Evolutionary conservation across 2,797 vertebrate species (phyloP), one percentile per base, ranked within the genome.

Genomic region (Thamnophis elegans): DNA sequence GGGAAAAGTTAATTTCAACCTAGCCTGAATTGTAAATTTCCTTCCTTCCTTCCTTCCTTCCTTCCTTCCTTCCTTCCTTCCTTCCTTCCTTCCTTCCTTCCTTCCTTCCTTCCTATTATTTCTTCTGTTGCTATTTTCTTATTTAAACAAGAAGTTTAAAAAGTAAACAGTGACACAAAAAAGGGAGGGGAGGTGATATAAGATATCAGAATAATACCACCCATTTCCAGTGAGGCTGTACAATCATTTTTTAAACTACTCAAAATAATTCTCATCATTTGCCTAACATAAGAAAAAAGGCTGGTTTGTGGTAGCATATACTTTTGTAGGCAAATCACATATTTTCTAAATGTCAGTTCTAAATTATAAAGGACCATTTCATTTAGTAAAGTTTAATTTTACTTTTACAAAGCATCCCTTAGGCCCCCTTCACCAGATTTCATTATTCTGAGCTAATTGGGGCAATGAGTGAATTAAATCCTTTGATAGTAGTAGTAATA

Each of bases 101-200:
- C 60, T 62, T n/a, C 1, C 60, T 62, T 62, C 1, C 60, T 62
- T 28, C 4, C 60, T 28, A 93, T 95, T 88, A 94, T 89, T 65
- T 89, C 25, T 59, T 14, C 22, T 78, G 62, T 20, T 85, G 58
- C 60, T 91, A n/a, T 18, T 86, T 94, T 18, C 60, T 95, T 96
- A 58, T 89, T 93, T 0, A 94, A 92, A 68, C 65, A 94, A 94
- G 90, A 95, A 95, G 89, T 86, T 59, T 92, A 5, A 94, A 78
- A 78, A 94, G 3, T 82, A 65, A 95, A 1, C 22, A 92, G 58
- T 5, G 12, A 14, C 18, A 22, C 85, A 78, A 26, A 42, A 53
- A 56, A 95, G 42, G 0, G 9, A 55, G 14, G 65, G 51, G 90
- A 1, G 82, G 91, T 62, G 28, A 93, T 94, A 36, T 59, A 7